Base-by-base conservation (phyloP, 2,113 vertebrate genomes). In the Ptilonorhynchus violaceus region DNA sequence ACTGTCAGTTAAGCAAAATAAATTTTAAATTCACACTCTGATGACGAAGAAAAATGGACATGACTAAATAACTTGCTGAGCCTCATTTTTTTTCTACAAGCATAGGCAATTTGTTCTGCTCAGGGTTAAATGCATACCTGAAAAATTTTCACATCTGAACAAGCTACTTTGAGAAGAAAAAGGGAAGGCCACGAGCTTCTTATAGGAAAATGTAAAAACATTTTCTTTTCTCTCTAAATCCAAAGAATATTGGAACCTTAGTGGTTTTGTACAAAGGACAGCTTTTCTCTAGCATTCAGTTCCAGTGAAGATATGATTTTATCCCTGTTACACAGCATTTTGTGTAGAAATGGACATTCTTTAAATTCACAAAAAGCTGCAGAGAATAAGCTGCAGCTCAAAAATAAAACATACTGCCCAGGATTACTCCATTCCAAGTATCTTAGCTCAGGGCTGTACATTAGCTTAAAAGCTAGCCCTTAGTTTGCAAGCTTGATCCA, bases 151-250 rank as follows among this genome's bases (percentile, higher is more conserved):
- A 68, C 39, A 93, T 64, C 13, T 75, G 18, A 74, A 50, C 15
- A 79, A 76, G 44, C 23, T 17, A 72, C 18, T 27, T 63, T 76
- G 30, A 79, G 18, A 70, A 62, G 13, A 72, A 85, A 85, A 79
- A 39, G 2, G 12, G n/a, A 90, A 64, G 15, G 24, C 42, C 19
- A 60, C 1, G 2, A 60, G 39, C 27, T 44, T 63, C 53, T 63
- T 44, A 35, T 0, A 56, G 35, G 2, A 13, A 59, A 75, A 33
- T 1, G 1, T 46, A 46, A 85, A 42, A 33, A 31, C 18, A 56
- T 42, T 50, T n/a, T 83, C 8, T 58, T 77, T 69, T 41, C 41
- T 59, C 35, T 42, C 33, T 47, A 21, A 58, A 92, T 11, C 30
- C 2, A 44, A 68, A 58, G 74, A 22, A 1, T 2, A 52, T 0